These are phyloP conservation scores for Idaea straminata DNA, from an alignment of 2,888 invertebrate genomes.

Conservation along the genomic window DNA sequence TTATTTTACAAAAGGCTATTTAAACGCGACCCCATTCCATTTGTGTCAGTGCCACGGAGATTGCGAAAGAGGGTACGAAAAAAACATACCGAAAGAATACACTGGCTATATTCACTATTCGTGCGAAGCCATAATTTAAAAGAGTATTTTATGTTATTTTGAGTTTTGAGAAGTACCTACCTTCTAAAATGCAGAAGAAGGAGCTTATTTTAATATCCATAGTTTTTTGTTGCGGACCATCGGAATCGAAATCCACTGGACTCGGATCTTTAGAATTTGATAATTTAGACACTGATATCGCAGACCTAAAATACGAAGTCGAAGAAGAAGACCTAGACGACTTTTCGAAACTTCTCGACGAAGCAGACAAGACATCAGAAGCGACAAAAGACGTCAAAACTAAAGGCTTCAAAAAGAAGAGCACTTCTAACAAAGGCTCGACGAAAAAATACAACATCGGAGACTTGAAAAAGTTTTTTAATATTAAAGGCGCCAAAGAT, in stretches of 20 bases:
- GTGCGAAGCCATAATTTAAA: not conserved
- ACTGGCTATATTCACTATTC: not conserved
- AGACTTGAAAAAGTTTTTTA: conserved; percentile 58
- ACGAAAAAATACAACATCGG: conserved; percentile 51
- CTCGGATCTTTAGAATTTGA: conserved; percentile 52
- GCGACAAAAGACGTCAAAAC: conserved; percentile 37
- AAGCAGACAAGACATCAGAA: conserved; percentile 28
- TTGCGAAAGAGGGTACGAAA: conserved; percentile 62
- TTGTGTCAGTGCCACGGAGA: conserved; percentile 78
- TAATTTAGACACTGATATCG: conserved; percentile 54
- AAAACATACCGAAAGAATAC: conserved; percentile 24
- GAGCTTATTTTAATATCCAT: conserved; percentile 50
- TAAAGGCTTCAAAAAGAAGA: conserved; percentile 56
- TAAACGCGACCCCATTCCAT: conserved; percentile 57
- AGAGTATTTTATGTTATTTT: conserved; percentile 41
- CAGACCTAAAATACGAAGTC: conserved; percentile 53
- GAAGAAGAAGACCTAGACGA: conserved; percentile 60
- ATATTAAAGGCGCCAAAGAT: conserved; percentile 48
- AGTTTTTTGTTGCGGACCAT: conserved; percentile 39
- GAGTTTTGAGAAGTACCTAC: no score
- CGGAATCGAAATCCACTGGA: conserved; percentile 51
- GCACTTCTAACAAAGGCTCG: conserved; percentile 44
- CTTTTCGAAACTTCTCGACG: conserved; percentile 48
- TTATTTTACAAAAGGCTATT: conserved; percentile 62
- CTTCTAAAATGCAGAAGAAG: conserved; percentile 58